These are phyloP conservation scores for Oedothorax gibbosus DNA, from an alignment of 1,140 invertebrate species.

Conservation along the genomic window DNA sequence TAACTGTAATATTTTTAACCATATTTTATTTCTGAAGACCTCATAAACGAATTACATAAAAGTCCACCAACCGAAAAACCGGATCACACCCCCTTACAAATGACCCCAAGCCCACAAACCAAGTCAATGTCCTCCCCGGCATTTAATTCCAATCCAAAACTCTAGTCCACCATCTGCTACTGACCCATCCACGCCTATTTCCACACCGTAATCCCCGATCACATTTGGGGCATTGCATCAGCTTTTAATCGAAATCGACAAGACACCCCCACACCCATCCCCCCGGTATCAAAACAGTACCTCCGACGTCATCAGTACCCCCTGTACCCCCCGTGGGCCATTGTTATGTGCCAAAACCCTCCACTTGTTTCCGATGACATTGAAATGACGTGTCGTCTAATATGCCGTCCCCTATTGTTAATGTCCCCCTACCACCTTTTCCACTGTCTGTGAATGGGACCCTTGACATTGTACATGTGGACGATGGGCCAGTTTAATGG, in stretches of 20 bases:
- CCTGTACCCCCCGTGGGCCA: neutral
- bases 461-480: conserved; percentile 34
- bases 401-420: conserved; percentile 45
- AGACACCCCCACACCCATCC: neutral
- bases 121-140: no score
- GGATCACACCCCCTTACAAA: no score
- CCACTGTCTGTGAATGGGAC: conserved; percentile 11
- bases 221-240: conserved; percentile 12
- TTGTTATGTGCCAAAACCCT: conserved; percentile 13
- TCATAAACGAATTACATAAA: no score
- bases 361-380: conserved; percentile 22
- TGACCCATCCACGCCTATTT: neutral
- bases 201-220: conserved; percentile 13
- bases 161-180: conserved; percentile 14
- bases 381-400: conserved; percentile 45
- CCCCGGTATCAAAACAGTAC: conserved; percentile 33
- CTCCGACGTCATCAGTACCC: neutral
- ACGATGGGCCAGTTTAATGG: neutral
- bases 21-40: no score
- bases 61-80: no score
- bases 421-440: conserved; percentile 20
- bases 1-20: no score
- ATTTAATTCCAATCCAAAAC: no score
- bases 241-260: conserved; percentile 48
- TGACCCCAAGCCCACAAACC: no score